Evolutionary conservation across 2,113 vertebrate genomes (phyloP).

Genomic region (Ophthalmotilapia sp.): DNA sequence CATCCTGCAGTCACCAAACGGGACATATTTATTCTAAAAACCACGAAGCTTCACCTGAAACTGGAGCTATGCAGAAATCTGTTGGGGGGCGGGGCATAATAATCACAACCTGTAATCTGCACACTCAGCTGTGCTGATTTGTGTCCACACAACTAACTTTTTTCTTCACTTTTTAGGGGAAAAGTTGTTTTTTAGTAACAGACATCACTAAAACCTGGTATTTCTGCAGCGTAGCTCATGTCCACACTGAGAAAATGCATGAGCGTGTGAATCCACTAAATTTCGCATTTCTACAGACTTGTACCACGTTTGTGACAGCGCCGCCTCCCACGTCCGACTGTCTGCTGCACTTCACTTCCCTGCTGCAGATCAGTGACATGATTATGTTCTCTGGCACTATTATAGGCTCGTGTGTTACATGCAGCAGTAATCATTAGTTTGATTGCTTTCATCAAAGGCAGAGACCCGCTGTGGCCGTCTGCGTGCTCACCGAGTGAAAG

Average conservation of each 20-base stretch:
- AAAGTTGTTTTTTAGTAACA: accelerated
- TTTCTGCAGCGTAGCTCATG: neutral
- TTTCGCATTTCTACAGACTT: accelerated
- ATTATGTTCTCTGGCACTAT: neutral
- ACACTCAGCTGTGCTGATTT: accelerated
- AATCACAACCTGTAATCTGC: neutral
- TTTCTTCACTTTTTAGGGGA: neutral
- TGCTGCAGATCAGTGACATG: neutral
- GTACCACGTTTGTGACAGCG: neutral
- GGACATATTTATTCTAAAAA: neutral
- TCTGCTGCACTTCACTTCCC: neutral
- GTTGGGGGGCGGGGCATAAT: neutral
- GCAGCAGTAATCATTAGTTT: neutral
- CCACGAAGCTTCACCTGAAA: neutral
- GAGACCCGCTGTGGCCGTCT: neutral
- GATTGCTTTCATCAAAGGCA: neutral
- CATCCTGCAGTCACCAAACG: neutral
- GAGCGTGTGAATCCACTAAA: neutral
- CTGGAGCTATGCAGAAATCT: neutral
- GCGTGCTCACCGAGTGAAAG: neutral
- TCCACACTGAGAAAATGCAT: neutral
- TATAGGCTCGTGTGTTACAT: neutral
- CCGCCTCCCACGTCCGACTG: accelerated
- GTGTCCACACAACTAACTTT: neutral
- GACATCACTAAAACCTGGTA: accelerated